Evolutionary conservation across 2,113 vertebrate species (phyloP), one percentile per base, ranked within the genome.

Genomic region (Falcunculus frontatus): DNA sequence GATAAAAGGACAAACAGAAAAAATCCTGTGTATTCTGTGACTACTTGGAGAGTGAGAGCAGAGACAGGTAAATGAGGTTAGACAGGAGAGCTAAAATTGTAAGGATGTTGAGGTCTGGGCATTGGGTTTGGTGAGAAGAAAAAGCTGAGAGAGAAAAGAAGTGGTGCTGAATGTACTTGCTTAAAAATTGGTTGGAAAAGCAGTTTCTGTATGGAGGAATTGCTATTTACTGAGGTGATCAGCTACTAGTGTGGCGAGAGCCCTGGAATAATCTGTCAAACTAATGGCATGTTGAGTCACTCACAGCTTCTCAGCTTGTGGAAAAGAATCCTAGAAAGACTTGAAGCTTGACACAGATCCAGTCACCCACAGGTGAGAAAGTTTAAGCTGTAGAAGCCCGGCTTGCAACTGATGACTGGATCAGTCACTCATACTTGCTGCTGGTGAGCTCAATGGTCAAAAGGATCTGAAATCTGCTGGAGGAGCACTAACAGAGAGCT

Each of bases 241-340:
- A 76, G 78, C 57, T 89, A 20, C 63, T 76, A 78, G 67, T 74
- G 35, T 93, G 91, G 84, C 1, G 9, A 84, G 56, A 91, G 70
- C 59, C 82, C 47, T 76, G 53, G 87, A 87, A 90, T 90, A 53
- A 85, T 94, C 89, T 69, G 67, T 93, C 93, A 96, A 57, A 79
- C 75, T 90, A 90, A 93, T 73, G 78, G 74, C 87, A 50, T 69
- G 89, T 83, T 95, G 91, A 96, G 96, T 97, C 84, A 91, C 81
- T 91, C 42, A 1, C 84, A 92, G 87, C 55, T 91, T 75, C 39
- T 89, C 70, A 87, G 91, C 55, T 39, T 72, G 46, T 85, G 70
- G 85, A 80, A 65, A 85, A 74, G 84, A 93, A 84, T 91, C 87
- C 93, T 91, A 80, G 93, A 91, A 96, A 92, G 89, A 56, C 32